These are phyloP conservation scores for Toxotes lorentzi DNA, from an alignment of 2,797 vertebrate species.

Conservation along the genomic window DNA sequence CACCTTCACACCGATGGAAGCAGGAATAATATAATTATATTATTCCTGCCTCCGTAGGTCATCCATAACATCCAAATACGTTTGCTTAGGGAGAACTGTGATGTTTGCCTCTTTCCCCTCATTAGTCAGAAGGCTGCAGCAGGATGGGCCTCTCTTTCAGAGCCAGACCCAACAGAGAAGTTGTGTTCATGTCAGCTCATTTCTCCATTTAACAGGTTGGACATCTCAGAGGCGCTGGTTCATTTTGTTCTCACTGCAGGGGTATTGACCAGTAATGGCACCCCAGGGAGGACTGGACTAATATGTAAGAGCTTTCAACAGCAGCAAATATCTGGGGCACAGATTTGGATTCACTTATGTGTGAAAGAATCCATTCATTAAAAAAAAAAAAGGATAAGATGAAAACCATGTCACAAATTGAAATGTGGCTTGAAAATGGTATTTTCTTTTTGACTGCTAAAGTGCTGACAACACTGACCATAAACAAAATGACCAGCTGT, in stretches of 20 bases:
- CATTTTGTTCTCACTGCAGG: slow-evolving; percentile 85
- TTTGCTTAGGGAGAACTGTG: slow-evolving; percentile 78
- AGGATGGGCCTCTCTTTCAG: slow-evolving; percentile 66
- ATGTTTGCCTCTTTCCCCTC: slow-evolving; percentile 78
- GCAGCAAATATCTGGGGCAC: slow-evolving; percentile 67
- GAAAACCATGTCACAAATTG: slow-evolving; percentile 37
- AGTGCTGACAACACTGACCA: slow-evolving; percentile 65
- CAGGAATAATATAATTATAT: slow-evolving; percentile 55
- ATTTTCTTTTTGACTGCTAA: slow-evolving; percentile 49
- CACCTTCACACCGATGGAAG: too few species aligned
- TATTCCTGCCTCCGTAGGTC: slow-evolving; percentile 74
- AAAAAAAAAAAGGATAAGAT: slow-evolving; percentile 34
- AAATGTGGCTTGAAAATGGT: slow-evolving; percentile 36
- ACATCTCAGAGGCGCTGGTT: slow-evolving; percentile 79
- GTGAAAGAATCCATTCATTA: slow-evolving; percentile 64
- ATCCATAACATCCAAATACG: slow-evolving; percentile 78
- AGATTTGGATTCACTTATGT: slow-evolving; percentile 59
- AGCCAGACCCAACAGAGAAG: slow-evolving; percentile 62
- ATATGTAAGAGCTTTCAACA: slow-evolving; percentile 78
- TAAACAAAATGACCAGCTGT: slow-evolving; percentile 59
- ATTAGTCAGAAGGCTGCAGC: slow-evolving; percentile 77
- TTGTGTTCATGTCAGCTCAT: slow-evolving; percentile 76
- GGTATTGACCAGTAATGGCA: slow-evolving; percentile 81
- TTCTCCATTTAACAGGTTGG: slow-evolving; percentile 84
- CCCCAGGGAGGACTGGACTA: slow-evolving; percentile 72